Percentiles rank a stretch among this genome's conserved stretches.
Evolutionary conservation across 2,888 invertebrate species (phyloP).

Genomic region (Uloborus plumipes): DNA sequence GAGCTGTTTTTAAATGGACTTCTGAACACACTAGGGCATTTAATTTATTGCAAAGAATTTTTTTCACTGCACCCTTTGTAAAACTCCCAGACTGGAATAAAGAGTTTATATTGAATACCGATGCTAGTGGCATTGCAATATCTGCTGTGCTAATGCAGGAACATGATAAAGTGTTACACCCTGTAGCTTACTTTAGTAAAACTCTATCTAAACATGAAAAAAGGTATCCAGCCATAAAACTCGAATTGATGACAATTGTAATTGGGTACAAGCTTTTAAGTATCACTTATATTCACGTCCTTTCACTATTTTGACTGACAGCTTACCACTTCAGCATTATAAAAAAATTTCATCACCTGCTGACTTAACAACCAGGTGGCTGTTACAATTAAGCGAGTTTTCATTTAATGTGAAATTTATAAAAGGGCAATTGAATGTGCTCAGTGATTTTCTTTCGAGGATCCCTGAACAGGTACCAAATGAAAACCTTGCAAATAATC

Average conservation of each 20-base stretch:
- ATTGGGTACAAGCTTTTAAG: background rate
- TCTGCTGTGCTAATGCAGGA: slow-evolving; percentile 15
- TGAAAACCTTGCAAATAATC: background rate
- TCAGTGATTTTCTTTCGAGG: background rate
- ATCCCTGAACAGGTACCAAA: background rate
- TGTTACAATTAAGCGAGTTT: background rate
- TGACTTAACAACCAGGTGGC: slow-evolving; percentile 3
- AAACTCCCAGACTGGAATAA: slow-evolving; percentile 5
- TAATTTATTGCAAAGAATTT: background rate
- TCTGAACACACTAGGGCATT: background rate
- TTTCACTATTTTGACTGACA: background rate
- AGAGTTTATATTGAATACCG: slow-evolving; percentile 18
- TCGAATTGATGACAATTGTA: slow-evolving; percentile 1
- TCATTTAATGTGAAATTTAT: background rate
- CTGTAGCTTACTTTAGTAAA: background rate
- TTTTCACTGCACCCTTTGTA: slow-evolving; percentile 16
- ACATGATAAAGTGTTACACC: background rate
- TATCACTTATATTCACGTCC: background rate
- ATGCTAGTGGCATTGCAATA: slow-evolving; percentile 8
- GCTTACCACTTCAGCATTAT: slow-evolving; percentile 17
- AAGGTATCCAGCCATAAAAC: slow-evolving; percentile 10
- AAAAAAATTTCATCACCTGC: slow-evolving; percentile 1
- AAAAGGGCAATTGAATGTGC: slow-evolving; percentile 6
- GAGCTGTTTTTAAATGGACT: background rate
- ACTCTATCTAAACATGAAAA: background rate